Base-by-base conservation (phyloP, 1,140 invertebrate genomes). In the Diuraphis noxia region DNA sequence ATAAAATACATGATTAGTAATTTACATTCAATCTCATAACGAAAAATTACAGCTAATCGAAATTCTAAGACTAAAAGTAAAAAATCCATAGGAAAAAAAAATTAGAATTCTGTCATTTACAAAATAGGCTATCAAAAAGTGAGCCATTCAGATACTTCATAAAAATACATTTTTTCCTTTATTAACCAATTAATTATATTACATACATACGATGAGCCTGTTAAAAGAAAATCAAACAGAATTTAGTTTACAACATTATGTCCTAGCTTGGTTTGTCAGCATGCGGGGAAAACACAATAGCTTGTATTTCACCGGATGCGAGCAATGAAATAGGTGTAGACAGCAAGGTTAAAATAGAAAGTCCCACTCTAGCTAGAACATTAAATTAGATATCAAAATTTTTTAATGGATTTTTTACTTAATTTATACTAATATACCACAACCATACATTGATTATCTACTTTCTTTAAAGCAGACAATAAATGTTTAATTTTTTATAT, bases 1-100 rank as follows among this genome's bases (percentile, higher is more conserved):
- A 49, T 49, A 86, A 46, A 86, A 86, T 86, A 86, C 43, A 86
- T 23, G 36, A 86, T 82, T 30, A 30, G n/a, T 30, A 84, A 84
- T 84, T 84, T 84, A 43, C 43, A 86, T 49, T 86, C 30, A 25
- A 38, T 10, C 25, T 25, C 41, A 25, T 9, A 41, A 77, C 25
- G 77, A 89, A 89, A 90, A 90, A 90, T 77, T 23, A 79, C 88
- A 90, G 88, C 88, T 90, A 90, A 79, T 79, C 23, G 63, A 77
- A 90, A 79, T 72, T 79, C 88, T 77, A 79, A 90, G 34, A 77
- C 63, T 79, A 79, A 43, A 79, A 90, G 40, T 79, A 90, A 90
- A 90, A 90, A 90, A 90, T 90, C 88, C 88, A 90, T 34, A 63
- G n/a, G n/a, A 43, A 43, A 90, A 90, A 46, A 43, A 17, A 49